Base-by-base conservation (phyloP, 2,888 invertebrate species). In the Auanema freiburgensis region DNA sequence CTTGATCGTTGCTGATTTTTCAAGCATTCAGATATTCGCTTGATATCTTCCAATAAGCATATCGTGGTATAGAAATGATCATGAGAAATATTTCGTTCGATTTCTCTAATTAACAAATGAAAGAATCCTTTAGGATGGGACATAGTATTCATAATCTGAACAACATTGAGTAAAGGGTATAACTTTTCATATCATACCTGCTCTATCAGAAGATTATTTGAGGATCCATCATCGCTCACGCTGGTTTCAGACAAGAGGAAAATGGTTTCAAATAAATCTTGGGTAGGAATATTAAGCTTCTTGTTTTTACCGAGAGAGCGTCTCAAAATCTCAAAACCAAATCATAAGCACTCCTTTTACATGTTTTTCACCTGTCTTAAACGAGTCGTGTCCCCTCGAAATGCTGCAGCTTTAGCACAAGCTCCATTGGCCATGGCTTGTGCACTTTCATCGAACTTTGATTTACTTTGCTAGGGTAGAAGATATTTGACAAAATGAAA, bases 1-100 rank as follows among this genome's bases (percentile, higher is more conserved):
- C 72, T 24, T 21, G 14, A 62, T 56, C 60, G 65, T 23, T 59
- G 43, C 51, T 74, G 74, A 53, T 74, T 74, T 50, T 65, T 52
- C 16, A 74, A 21, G 46, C 67, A 70, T n/a, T 71, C 67, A 1
- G 66, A 57, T 1, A 74, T 65, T 50, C 65, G 41, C 43, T 64
- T 71, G 24, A 65, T 66, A 46, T 77, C 74, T n/a, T 60, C 62
- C 44, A 78, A 18, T 11, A 78, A 52, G 0, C 70, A 54, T 1
- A 75, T 50, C 6, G 78, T 75, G 10, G 75, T 71, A 57, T 74
- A 78, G 54, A 74, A 78, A 56, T 73, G 71, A 14, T 67, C 65
- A 52, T 76, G 73, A 25, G 64, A 63, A 33, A 78, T 65, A 54
- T 78, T 76, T 5, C 74, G 54, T 23, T 77, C 76, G 12, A 72